Evolutionary conservation across 2,113 vertebrate genomes (phyloP).

Genomic region (Colinus virginianus): DNA sequence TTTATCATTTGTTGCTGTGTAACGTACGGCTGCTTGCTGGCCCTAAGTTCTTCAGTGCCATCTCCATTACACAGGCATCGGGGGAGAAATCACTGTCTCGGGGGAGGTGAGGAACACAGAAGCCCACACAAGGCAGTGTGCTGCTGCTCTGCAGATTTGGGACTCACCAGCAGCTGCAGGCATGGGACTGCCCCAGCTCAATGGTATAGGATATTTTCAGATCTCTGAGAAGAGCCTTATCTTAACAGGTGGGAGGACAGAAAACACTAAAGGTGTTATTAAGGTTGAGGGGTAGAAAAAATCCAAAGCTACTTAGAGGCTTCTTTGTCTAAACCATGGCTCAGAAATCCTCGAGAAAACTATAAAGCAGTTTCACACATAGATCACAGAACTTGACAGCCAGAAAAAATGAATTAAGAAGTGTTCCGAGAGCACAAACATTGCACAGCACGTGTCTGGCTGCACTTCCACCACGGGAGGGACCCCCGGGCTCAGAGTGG

Average conservation of each 20-base stretch:
- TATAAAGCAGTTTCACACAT: background rate
- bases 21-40: background rate
- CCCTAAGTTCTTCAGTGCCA: background rate
- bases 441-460: background rate
- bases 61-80: fast-evolving
- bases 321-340: background rate
- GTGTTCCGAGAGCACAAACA: fast-evolving
- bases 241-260: background rate
- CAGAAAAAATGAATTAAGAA: background rate
- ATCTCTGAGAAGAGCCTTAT: background rate
- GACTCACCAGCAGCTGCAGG: background rate
- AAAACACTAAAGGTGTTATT: background rate
- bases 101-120: background rate
- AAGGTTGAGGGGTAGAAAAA: background rate
- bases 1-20: background rate
- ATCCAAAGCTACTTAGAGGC: background rate
- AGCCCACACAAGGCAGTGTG: background rate
- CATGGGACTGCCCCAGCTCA: background rate
- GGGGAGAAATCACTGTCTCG: background rate
- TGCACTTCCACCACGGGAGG: background rate
- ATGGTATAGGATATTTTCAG: background rate
- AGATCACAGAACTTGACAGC: background rate
- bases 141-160: background rate
- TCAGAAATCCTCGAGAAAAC: background rate
- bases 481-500: background rate